These are phyloP conservation scores for Eptatretus atami DNA, from an alignment of 2,797 vertebrate genomes.

Conservation along the genomic window DNA sequence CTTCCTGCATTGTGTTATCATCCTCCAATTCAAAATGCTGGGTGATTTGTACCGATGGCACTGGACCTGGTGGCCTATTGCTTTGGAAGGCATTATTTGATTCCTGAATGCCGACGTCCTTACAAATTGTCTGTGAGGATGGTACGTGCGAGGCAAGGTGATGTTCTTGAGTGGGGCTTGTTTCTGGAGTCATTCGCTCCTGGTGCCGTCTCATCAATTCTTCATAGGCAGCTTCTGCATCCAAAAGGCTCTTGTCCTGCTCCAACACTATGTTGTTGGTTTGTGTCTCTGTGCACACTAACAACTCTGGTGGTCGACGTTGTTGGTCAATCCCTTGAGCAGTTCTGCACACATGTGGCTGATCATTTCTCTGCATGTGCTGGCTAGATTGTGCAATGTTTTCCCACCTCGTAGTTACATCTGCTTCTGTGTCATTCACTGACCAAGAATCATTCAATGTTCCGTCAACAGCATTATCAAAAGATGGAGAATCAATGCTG, in stretches of 20 bases:
- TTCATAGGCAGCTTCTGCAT: slow-evolving; percentile 38
- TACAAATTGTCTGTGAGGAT: slow-evolving; percentile 10
- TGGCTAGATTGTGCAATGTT: not conserved
- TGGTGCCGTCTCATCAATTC: slow-evolving; percentile 68
- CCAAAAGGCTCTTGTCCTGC: slow-evolving; percentile 42
- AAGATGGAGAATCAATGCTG: not conserved
- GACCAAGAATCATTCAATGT: not conserved
- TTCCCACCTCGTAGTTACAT: not conserved
- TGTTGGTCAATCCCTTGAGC: too few relatives aligned
- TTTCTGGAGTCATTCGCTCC: slow-evolving; percentile 57
- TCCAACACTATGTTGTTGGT: slow-evolving; percentile 7
- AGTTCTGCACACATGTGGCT: too few relatives aligned
- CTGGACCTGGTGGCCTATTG: slow-evolving; percentile 22
- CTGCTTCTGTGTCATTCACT: not conserved
- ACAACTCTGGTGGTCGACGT: not conserved
- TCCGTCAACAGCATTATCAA: not conserved
- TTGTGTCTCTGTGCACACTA: not conserved
- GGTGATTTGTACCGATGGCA: slow-evolving; percentile 42
- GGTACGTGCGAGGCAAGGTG: slow-evolving; percentile 48
- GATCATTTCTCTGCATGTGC: not conserved
- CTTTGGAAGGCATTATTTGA: slow-evolving; percentile 12
- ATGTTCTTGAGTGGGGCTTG: slow-evolving; percentile 62
- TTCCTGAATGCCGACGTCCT: not conserved
- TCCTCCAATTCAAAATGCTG: slow-evolving; percentile 76
- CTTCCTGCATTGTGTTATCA: slow-evolving; percentile 16